Evolutionary conservation across 2,888 invertebrate species (phyloP), one percentile per base, ranked within the genome.

Genomic region (Craniophora ligustri): DNA sequence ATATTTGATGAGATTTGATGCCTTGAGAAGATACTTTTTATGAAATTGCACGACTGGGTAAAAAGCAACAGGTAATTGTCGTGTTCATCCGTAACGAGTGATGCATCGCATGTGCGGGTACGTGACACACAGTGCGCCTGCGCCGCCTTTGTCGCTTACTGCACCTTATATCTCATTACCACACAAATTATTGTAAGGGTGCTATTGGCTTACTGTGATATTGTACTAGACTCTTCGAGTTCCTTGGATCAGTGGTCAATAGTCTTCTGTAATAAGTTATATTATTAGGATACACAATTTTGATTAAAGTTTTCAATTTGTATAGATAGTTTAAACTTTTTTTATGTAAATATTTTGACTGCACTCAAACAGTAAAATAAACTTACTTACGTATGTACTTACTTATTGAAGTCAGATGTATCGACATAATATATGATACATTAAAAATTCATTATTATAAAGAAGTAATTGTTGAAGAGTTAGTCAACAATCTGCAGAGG

Each of bases 21-120:
- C 54, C 51, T 61, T 54, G 54, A 53, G 34, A 65, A 61, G 49
- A 48, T 62, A 45, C 42, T 42, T 61, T 56, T 57, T 53, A 54
- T 53, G 46, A 72, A 61, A 59, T 62, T 55, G 47, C 65, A 63
- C 53, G 56, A 56, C 48, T 40, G 55, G 56, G 53, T 58, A 66
- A 63, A 68, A 72, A 60, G 54, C 55, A 40, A 44, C 35, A 50
- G 57, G 60, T 58, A 60, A 56, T 68, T 57, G 55, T 28, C 32
- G 48, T 75, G 60, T 50, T 57, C 46, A 56, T 51, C 62, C 66
- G 63, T 72, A 50, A 46, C 62, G 48, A 60, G 56, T 57, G 44
- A 40, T 54, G 57, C 26, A 51, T 36, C 48, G 53, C 48, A 34
- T 51, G 53, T 51, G 44, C 46, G 48, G 5, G 41, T 47, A 28